phyloP scores from a whole-genome alignment of 2,113 vertebrate genomes.

The Panthera uncia region DNA sequence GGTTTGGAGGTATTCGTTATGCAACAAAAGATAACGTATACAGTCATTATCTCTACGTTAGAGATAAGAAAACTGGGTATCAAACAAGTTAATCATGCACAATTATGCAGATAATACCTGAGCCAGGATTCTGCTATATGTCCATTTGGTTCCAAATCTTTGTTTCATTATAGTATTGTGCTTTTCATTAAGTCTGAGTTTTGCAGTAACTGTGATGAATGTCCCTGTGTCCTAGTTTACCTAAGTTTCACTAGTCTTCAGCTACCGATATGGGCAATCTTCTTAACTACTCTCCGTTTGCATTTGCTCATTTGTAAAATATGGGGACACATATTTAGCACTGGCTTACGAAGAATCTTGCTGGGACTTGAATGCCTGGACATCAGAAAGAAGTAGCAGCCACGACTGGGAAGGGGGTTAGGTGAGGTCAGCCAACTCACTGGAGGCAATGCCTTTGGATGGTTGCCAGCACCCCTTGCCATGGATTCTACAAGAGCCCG shows the following conservation, averaged over 20 bases:
- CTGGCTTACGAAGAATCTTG: not conserved
- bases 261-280: not conserved
- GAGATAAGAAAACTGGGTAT: not conserved
- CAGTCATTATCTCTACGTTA: not conserved
- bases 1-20: not conserved
- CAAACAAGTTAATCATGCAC: not conserved
- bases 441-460: not conserved
- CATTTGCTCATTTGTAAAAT: not conserved
- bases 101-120: not conserved
- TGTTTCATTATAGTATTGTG: not conserved
- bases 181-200: not conserved
- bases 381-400: not conserved
- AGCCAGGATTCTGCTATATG: not conserved
- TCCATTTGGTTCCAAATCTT: not conserved
- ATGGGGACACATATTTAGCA: not conserved
- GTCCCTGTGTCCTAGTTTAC: not conserved
- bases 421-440: not conserved
- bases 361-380: not conserved
- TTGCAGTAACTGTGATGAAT: not conserved
- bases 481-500: not conserved
- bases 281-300: not conserved
- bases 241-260: not conserved
- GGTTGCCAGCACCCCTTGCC: not conserved
- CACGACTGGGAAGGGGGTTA: not conserved
- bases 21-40: not conserved